These are phyloP conservation scores for Seladonia tumulorum DNA, from an alignment of 2,888 invertebrate species.

Conservation along the genomic window DNA sequence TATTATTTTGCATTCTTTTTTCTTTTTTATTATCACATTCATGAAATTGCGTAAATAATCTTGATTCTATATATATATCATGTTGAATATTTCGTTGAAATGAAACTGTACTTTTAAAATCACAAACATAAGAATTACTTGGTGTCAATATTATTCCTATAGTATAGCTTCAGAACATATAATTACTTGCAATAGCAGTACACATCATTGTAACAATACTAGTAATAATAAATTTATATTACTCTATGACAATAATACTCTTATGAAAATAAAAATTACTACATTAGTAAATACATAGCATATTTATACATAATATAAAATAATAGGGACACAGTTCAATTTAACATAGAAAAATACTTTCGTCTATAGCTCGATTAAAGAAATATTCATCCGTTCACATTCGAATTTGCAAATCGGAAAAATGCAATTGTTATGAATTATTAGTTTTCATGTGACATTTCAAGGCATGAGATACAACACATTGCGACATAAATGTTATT, in stretches of 20 bases:
- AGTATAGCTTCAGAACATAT: constrained; percentile 64
- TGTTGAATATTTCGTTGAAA: constrained; percentile 5
- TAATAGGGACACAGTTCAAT: constrained; percentile 48
- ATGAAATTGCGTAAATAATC: constrained; percentile 27
- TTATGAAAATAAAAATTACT: constrained; percentile 55
- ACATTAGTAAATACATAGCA: constrained; percentile 54
- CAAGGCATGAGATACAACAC: constrained; percentile 59
- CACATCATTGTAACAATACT: constrained; percentile 57
- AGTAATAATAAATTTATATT: constrained; percentile 62
- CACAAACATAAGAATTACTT: constrained; percentile 28
- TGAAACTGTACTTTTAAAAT: constrained; percentile 28
- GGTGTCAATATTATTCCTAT: constrained; percentile 43
- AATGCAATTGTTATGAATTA: constrained; percentile 47
- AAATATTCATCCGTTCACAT: constrained; percentile 38
- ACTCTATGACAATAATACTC: constrained; percentile 59
- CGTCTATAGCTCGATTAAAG: constrained; percentile 47
- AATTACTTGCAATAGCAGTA: constrained; percentile 60
- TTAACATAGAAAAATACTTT: constrained; percentile 69
- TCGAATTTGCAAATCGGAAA: constrained; percentile 51
- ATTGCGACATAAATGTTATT: constrained; percentile 47
- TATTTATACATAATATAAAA: constrained; percentile 61
- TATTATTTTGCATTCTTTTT: constrained; percentile 12
- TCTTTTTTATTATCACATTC: constrained; percentile 20
- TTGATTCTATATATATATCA: constrained; percentile 5
- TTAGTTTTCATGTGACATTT: constrained; percentile 44